Conservation (phyloP, 2,888 invertebrate species). For the Pseudeuparius sepicola region DNA sequence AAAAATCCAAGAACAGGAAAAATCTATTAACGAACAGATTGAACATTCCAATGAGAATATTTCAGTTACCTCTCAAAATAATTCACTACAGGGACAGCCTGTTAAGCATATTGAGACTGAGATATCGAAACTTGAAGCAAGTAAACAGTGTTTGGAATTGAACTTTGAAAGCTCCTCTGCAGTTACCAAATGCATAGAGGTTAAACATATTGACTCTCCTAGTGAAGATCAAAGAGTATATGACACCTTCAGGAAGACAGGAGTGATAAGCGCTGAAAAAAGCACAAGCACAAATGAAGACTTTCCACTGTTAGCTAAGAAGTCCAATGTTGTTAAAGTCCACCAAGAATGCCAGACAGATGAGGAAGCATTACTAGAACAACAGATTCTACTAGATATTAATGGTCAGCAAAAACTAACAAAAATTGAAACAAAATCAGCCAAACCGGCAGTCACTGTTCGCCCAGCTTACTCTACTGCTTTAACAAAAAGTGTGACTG, state of each 20-base stretch:
- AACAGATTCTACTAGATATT: too few species aligned
- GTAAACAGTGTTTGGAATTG: too few species aligned
- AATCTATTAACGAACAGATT: too few species aligned
- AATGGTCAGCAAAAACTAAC: conserved; percentile 5
- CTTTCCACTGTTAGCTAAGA: conserved; percentile 30
- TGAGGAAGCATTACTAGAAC: conserved; percentile 30
- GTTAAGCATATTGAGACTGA: too few species aligned
- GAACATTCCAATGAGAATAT: too few species aligned
- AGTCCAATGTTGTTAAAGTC: conserved; percentile 31
- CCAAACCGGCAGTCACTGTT: conserved; percentile 24
- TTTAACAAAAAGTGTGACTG: conserved; percentile 36
- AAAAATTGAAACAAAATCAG: conserved; percentile 24
- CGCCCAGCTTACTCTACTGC: conserved; percentile 39
- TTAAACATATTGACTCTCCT: conserved; percentile 37
- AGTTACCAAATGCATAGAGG: too few species aligned
- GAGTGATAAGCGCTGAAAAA: conserved; percentile 37
- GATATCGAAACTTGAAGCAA: too few species aligned
- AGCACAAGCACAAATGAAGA: conserved; percentile 38
- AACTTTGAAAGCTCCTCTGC: too few species aligned
- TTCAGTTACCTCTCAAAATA: too few species aligned
- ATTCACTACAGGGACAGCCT: too few species aligned
- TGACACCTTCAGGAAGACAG: conserved; percentile 35
- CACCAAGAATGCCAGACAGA: conserved; percentile 37
- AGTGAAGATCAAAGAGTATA: conserved; percentile 40
- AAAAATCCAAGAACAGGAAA: too few species aligned